Evolutionary conservation across 2,113 vertebrate species (phyloP), one percentile per base, ranked within the genome.

Genomic region (Sclerurus mexicanus): DNA sequence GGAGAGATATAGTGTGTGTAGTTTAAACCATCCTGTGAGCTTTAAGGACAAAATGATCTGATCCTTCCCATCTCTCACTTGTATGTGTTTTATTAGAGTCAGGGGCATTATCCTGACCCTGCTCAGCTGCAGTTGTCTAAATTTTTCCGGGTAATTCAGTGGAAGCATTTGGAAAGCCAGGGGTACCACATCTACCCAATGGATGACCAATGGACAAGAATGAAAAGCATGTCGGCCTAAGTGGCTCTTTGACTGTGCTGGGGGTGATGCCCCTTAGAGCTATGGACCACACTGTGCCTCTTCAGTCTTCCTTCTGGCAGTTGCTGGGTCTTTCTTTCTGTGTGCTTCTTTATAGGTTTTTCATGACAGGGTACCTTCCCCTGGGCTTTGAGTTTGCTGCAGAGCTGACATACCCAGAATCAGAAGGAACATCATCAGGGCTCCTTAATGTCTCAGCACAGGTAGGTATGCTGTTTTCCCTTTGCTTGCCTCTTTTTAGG

Each of bases 301-400:
- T 78, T 90, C 31, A 46, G 42, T 87, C 55, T 74, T 77, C 37
- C 27, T 88, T 74, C 77, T 86, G 28, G 16, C 28, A 60, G 21
- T 77, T 91, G n/a, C 37, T 58, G 25, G 92, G 14, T 42, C 30
- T 80, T 90, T 44, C 10, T 80, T 87, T 93, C 69, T 92, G 5
- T 87, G 44, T 56, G 75, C 89, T 85, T 86, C 47, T 75, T 87
- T 77, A 72, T 85, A 99, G 99, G 62, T 99, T 99, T 97, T 99
- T 99, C 94, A 99, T 99, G 99, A 99, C 99, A 3, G 99, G 99
- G 35, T 99, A 99, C 92, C 98, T 99, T 58, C 99, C 99, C 1
- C 94, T 99, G 91, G 99, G 99, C 47, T 99, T 99, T 95, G 99
- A 99, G 97, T 99, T 99, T 98, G 99, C 99, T 10, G 99, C 98